Base-by-base conservation (phyloP, 2,888 invertebrate species). In the Dolichomitus sp. region DNA sequence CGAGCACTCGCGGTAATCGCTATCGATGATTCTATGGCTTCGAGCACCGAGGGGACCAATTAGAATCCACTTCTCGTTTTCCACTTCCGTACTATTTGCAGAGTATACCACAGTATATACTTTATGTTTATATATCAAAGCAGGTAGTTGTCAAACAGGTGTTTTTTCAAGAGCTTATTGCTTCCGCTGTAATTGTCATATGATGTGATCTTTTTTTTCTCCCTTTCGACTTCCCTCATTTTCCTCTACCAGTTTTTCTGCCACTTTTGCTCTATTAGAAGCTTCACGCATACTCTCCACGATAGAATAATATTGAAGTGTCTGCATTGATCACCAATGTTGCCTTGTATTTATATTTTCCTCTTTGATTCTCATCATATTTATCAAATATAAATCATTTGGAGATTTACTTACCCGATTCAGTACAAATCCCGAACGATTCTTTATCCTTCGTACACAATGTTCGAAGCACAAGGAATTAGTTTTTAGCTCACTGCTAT, bases 21-120 rank as follows among this genome's bases (percentile, higher is more conserved):
- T 80, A 83, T 83, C 83, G 83, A 83, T 83, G 82, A 59, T 73
- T 78, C 82, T 66, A 78, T 78, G 69, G 74, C 69, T 82, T 82
- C 74, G 75, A 83, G 82, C 73, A 80, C 83, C 77, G 48, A 70
- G 68, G 80, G 73, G 80, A 80, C 83, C 83, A 83, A 83, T 83
- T 80, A 83, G 69, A 77, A 77, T 65, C 68, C 80, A 83, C 83
- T 83, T 80, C 77, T 80, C 83, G 57, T 61, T 73, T 83, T 57
- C 61, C 80, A 80, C 54, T 74, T 80, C 45, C 23, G 40, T 61
- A 48, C 61, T 66, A 54, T 33, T n/a, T 69, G 23, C 17, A 5
- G 59, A 11, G 27, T 19, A 40, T 52, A 50, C n/a, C 19, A 52
- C 19, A 40, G 11, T 37, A 12, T 23, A 30, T 66, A 33, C 23